Evolutionary conservation across 2,797 vertebrate species (phyloP).

Genomic region (Acropternis orthonyx): DNA sequence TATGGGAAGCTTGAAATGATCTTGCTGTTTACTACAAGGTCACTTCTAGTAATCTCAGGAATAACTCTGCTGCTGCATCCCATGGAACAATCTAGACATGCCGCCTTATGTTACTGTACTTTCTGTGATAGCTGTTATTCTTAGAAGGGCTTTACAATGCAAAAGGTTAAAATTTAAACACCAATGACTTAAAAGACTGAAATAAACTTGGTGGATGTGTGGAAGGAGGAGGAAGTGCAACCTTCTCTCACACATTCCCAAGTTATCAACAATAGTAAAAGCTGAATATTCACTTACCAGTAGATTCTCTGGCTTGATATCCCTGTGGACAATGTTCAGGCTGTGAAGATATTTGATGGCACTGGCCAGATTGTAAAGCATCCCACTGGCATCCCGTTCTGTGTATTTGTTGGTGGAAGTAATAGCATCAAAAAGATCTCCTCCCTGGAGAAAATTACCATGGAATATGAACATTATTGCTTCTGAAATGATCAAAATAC

Average conservation of each 20-base stretch:
- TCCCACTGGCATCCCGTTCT: slow-evolving; percentile 91
- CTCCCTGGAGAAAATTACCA: slow-evolving; percentile 82
- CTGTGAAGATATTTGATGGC: slow-evolving; percentile 97
- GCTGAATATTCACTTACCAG: slow-evolving; percentile 80
- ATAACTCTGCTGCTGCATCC: neutral
- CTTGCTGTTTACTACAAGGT: neutral
- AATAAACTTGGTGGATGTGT: neutral
- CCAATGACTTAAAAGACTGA: neutral
- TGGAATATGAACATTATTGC: neutral
- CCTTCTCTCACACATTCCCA: neutral
- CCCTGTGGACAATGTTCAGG: slow-evolving; percentile 94
- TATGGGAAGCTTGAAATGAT: neutral
- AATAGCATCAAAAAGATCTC: slow-evolving; percentile 96
- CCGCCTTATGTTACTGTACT: neutral
- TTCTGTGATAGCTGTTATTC: neutral
- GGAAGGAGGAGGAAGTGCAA: neutral
- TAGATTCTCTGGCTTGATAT: slow-evolving; percentile 97
- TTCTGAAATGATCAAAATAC: neutral
- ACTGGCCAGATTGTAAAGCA: slow-evolving; percentile 96
- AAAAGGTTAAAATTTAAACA: neutral
- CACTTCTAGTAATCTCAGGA: neutral
- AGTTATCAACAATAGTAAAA: neutral
- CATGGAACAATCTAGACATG: neutral
- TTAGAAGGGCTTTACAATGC: neutral
- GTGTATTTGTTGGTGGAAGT: slow-evolving; percentile 97